Conservation (phyloP, 2,888 invertebrate genomes). For the Nephrocerus scutellatus region DNA sequence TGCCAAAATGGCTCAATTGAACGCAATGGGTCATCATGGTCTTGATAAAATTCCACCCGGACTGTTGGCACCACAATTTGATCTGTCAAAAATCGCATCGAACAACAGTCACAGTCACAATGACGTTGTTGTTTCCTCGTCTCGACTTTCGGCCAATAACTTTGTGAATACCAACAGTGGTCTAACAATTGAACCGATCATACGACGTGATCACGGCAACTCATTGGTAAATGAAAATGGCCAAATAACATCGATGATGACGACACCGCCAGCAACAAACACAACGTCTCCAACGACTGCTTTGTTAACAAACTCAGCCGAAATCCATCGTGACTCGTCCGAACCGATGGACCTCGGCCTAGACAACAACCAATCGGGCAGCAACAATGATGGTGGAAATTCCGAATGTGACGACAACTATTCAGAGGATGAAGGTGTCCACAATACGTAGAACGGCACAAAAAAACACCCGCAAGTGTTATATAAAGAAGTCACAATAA, state of each 20-base stretch:
- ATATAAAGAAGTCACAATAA: no score
- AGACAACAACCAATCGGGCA: slow-evolving; percentile 41
- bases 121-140: no score
- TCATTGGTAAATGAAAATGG: slow-evolving; percentile 28
- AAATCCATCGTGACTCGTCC: slow-evolving; percentile 41
- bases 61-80: slow-evolving; percentile 44
- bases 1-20: slow-evolving; percentile 70
- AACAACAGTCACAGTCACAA: slow-evolving; percentile 16
- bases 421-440: slow-evolving; percentile 46
- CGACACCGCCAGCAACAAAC: slow-evolving; percentile 8
- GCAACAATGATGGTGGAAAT: slow-evolving; percentile 39
- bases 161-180: slow-evolving; percentile 24
- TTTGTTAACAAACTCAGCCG: slow-evolving; percentile 23
- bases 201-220: slow-evolving; percentile 34
- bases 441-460: slow-evolving; percentile 45
- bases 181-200: slow-evolving; percentile 42
- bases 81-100: slow-evolving; percentile 41
- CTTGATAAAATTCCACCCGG: slow-evolving; percentile 53
- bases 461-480: no score
- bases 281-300: slow-evolving; percentile 16
- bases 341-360: slow-evolving; percentile 47
- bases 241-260: slow-evolving; percentile 14
- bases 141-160: slow-evolving; percentile 16
- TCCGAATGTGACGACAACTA: slow-evolving; percentile 46
- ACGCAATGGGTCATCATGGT: slow-evolving; percentile 56